A percentile compares a stretch with the other conserved stretches of the same genome.
phyloP scores from a whole-genome alignment of 53 echinoderm and acorn worm genomes.

The Temnopleurus reevesii region DNA sequence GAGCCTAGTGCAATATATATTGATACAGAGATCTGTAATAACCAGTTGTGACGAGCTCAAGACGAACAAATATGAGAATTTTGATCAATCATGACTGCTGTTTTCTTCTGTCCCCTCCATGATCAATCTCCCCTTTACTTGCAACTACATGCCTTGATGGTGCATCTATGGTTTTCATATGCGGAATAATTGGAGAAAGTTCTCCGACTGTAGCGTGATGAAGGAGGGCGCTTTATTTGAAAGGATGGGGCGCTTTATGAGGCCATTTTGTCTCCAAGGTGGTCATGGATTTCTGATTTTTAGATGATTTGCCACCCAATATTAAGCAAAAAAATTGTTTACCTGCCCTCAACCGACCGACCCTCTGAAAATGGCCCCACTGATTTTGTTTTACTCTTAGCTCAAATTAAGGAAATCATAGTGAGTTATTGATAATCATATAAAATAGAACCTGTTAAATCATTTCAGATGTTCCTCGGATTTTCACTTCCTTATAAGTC shows the following conservation, averaged over 20 bases:
- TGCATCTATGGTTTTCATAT: neutral
- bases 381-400: too few species aligned
- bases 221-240: neutral
- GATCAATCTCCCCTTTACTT: constrained; percentile 9
- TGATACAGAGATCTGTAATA: constrained; percentile 31
- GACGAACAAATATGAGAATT: constrained; percentile 43
- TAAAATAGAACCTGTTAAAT: too few species aligned
- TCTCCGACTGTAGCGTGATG: neutral
- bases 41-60: constrained; percentile 18
- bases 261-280: constrained; percentile 24
- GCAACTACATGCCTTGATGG: neutral
- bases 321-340: too few species aligned
- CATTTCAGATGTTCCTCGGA: too few species aligned
- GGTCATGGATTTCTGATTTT: constrained; percentile 13
- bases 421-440: too few species aligned
- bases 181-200: neutral
- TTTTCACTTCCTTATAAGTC: too few species aligned
- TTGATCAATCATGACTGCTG: constrained; percentile 45
- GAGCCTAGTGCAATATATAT: constrained; percentile 15
- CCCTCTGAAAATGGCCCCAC: too few species aligned
- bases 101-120: neutral
- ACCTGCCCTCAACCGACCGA: too few species aligned
- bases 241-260: constrained; percentile 15
- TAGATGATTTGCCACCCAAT: neutral
- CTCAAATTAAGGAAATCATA: too few species aligned